Evolutionary conservation across 2,888 invertebrate species (phyloP).

Genomic region (Sceliomorpha sp.): DNA sequence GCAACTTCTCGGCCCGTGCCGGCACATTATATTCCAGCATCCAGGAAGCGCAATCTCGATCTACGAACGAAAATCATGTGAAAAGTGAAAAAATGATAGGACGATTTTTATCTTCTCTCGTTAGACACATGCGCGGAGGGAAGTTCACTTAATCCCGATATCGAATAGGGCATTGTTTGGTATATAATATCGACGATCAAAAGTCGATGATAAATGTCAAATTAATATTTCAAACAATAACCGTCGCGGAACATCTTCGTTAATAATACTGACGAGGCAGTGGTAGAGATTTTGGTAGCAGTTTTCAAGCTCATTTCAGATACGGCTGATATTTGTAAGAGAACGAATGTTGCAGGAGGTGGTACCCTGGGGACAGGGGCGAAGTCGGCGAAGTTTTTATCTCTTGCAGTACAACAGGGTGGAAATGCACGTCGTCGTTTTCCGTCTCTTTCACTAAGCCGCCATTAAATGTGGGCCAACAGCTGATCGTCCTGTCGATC

Average conservation of each 20-base stretch:
- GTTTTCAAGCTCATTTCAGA: slow-evolving; percentile 58
- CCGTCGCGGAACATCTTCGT: too few relatives aligned
- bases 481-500: slow-evolving; percentile 70
- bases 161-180: too few relatives aligned
- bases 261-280: too few relatives aligned
- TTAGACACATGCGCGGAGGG: too few relatives aligned
- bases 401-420: slow-evolving; percentile 58
- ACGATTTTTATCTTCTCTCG: neutral
- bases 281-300: slow-evolving; percentile 37
- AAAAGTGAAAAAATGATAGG: neutral
- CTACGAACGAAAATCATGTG: slow-evolving; percentile 17
- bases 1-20: slow-evolving; percentile 52
- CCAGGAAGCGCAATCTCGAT: slow-evolving; percentile 29
- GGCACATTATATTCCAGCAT: slow-evolving; percentile 39
- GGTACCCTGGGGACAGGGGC: slow-evolving; percentile 68
- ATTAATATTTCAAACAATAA: too few relatives aligned
- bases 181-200: neutral
- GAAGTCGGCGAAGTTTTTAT: slow-evolving; percentile 63
- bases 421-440: slow-evolving; percentile 50
- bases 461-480: slow-evolving; percentile 71
- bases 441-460: slow-evolving; percentile 56
- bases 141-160: too few relatives aligned
- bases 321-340: slow-evolving; percentile 65
- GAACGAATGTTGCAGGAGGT: slow-evolving; percentile 62
- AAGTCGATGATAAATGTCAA: slow-evolving; percentile 4